phyloP scores from a whole-genome alignment of 2,113 vertebrate species.

The Lonchura striata region DNA sequence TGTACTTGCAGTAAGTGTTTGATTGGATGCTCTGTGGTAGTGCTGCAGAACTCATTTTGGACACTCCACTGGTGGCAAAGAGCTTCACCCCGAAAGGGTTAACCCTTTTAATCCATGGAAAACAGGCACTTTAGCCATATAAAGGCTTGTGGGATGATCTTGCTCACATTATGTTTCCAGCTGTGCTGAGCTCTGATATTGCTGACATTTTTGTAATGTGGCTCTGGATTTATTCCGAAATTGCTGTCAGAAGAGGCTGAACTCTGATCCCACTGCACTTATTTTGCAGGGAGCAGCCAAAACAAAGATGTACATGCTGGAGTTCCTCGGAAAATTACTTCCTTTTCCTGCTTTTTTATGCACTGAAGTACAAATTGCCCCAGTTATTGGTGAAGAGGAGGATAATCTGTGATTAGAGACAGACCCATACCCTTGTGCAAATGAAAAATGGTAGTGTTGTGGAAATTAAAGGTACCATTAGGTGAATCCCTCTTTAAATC shows the following conservation, averaged over 20 bases:
- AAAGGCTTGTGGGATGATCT: background rate
- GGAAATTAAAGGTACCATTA: background rate
- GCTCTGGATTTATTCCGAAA: background rate
- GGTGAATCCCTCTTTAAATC: background rate
- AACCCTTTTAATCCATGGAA: background rate
- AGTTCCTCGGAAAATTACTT: background rate
- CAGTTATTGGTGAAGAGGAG: background rate
- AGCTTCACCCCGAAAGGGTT: background rate
- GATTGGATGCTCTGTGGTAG: background rate
- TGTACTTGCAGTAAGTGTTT: background rate
- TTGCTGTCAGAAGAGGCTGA: background rate
- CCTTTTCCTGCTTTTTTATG: background rate
- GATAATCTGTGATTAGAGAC: background rate
- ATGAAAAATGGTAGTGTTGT: background rate
- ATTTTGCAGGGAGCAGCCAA: background rate
- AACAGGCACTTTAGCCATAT: background rate
- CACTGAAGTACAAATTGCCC: background rate
- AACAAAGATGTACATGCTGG: background rate
- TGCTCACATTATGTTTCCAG: background rate
- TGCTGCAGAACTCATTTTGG: background rate
- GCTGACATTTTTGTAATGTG: background rate
- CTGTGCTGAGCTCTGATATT: background rate
- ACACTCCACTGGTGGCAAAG: background rate
- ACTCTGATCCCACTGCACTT: background rate
- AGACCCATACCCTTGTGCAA: background rate